Base-by-base conservation (phyloP, 2,888 invertebrate genomes). In the Protonemura montana region DNA sequence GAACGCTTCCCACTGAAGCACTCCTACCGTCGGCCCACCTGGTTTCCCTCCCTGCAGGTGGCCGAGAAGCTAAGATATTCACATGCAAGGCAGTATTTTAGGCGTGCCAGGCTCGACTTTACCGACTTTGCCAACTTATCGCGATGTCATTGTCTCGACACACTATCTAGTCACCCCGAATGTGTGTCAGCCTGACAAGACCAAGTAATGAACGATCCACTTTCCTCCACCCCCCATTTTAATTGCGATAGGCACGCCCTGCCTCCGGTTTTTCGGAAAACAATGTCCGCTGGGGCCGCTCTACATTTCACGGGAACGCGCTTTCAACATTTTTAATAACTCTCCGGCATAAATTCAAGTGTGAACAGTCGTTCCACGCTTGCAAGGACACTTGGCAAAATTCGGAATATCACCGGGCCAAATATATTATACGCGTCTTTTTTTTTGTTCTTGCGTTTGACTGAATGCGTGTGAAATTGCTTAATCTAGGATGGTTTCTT, bases 241-340 rank as follows among this genome's bases (percentile, higher is more conserved):
- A 59, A 21, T 59, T 59, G 59, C 21, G 35, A 35, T 35, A 3
- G n/a, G 35, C 35, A 35, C 35, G 10, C 59, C 59, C 59, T 10
- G n/a, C 16, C 1, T 21, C 59, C 59, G 35, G 59, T 21, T 13
- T 59, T 59, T 59, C 13, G 59, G 59, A 21, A 59, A 59, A 59
- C 59, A 59, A 59, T 59, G 59, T 7, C 59, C 59, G 59, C 59
- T 2, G 59, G 21, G 3, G 59, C 59, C 16, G 59, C 59, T 59
- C 59, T 59, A 2, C 59, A 21, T 59, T 59, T 59, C 59, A 59
- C 59, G 16, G 59, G 59, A 3, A 21, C 59, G 59, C 59, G 59
- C 59, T 59, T 59, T 59, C 59, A 59, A 59, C 59, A 13, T 59
- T 59, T 59, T 59, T 59, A 59, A 59, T 59, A 59, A 59, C 59